Evolutionary conservation across 2,113 vertebrate species (phyloP).

Genomic region (Struthio camelus): DNA sequence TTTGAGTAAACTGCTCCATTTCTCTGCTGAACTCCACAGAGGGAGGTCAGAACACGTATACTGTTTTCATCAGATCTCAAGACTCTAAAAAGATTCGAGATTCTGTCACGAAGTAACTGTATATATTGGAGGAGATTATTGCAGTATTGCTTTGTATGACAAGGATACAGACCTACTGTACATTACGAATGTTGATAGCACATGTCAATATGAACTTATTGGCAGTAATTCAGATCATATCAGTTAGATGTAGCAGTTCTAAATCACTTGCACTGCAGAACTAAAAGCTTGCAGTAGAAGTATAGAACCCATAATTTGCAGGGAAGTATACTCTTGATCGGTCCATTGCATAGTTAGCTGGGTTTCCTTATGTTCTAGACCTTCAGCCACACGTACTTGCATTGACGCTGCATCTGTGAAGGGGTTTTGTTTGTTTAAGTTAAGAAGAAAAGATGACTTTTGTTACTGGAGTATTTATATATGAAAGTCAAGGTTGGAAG

Average conservation of each 20-base stretch:
- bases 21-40: slow-evolving; percentile 21
- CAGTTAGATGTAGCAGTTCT: neutral
- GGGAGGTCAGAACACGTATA: slow-evolving; percentile 22
- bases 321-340: neutral
- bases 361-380: neutral
- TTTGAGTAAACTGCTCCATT: neutral
- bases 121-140: neutral
- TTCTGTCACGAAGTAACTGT: neutral
- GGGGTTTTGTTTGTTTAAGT: neutral
- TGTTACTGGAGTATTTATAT: neutral
- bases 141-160: neutral
- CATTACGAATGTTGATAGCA: neutral
- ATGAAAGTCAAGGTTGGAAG: neutral
- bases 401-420: neutral
- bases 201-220: neutral
- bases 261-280: neutral
- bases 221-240: neutral
- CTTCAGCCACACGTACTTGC: neutral
- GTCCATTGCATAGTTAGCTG: neutral
- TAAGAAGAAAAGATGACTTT: neutral
- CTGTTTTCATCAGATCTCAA: neutral
- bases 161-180: neutral
- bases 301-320: neutral
- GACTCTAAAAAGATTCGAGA: neutral
- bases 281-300: neutral